Percentiles rank a stretch among this genome's conserved stretches.
Conservation (phyloP, 2,113 vertebrate genomes). For the Alectura lathami region DNA sequence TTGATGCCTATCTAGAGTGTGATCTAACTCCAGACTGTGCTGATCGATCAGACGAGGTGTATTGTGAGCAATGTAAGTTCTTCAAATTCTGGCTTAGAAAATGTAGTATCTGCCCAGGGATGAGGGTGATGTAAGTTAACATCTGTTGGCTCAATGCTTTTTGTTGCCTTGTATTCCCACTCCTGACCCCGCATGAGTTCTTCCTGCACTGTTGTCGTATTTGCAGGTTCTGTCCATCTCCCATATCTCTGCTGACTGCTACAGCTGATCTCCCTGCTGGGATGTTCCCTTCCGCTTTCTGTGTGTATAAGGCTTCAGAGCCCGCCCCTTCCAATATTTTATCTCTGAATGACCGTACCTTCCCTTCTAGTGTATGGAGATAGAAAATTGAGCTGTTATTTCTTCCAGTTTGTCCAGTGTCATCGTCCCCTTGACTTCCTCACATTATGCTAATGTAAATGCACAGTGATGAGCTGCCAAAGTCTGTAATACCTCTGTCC, state of each 20-base stretch:
- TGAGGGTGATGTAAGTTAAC: not conserved
- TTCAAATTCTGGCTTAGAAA: not conserved
- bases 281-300: not conserved
- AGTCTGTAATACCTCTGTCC: not conserved
- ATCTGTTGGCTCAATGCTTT: not conserved
- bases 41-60: constrained; percentile 85
- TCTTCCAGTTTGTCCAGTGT: not conserved
- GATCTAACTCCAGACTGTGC: constrained; percentile 82
- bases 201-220: not conserved
- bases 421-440: not conserved
- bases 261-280: not conserved
- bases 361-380: not conserved
- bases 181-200: not conserved
- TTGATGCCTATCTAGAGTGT: constrained; percentile 87
- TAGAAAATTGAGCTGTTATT: not conserved
- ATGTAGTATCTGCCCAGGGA: not conserved
- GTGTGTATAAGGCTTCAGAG: constrained; percentile 12
- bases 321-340: too few species aligned
- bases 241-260: not conserved
- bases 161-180: not conserved
- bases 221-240: not conserved
- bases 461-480: not conserved
- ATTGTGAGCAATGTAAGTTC: constrained; percentile 82
- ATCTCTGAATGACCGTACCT: too few species aligned
- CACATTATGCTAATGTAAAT: not conserved